phyloP scores from a whole-genome alignment of 2,113 vertebrate genomes.

The Triplophysa tibetana region DNA sequence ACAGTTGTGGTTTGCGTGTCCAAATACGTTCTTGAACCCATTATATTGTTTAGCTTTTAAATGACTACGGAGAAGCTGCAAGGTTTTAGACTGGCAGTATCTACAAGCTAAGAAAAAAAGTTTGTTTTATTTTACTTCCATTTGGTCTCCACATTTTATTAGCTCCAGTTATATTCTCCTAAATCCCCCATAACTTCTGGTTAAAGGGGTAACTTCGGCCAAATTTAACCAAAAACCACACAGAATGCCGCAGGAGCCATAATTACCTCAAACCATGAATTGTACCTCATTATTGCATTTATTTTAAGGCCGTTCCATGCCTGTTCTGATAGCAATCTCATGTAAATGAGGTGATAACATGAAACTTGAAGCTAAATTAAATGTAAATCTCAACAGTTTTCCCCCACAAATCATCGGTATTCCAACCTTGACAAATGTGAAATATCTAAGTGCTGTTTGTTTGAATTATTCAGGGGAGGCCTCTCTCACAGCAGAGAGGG shows the following conservation, averaged over 20 bases:
- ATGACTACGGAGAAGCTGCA: background rate
- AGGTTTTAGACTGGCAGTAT: background rate
- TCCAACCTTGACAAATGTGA: background rate
- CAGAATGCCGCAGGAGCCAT: conserved; percentile 22
- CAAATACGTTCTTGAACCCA: background rate
- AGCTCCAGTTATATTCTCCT: conserved; percentile 25
- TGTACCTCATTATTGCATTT: conserved; percentile 31
- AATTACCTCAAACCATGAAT: conserved; percentile 25
- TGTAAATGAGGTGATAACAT: conserved; percentile 32
- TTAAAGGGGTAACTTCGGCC: conserved; percentile 23
- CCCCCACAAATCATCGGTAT: background rate
- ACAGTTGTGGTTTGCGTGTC: too few relatives aligned
- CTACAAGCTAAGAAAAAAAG: background rate
- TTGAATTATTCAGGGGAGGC: conserved; percentile 3
- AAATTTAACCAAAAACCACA: conserved; percentile 32
- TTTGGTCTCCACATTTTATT: conserved; percentile 11
- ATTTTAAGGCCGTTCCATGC: conserved; percentile 23
- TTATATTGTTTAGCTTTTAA: background rate
- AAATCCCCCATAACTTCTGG: conserved; percentile 21
- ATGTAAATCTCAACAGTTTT: conserved; percentile 2
- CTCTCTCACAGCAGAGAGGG: background rate
- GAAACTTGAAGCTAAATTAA: conserved; percentile 26
- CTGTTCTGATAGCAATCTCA: conserved; percentile 31
- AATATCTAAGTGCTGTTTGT: background rate
- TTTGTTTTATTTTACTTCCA: background rate